Conservation (phyloP, 2,797 vertebrate species). For the Lagocephalus sceleratus region DNA sequence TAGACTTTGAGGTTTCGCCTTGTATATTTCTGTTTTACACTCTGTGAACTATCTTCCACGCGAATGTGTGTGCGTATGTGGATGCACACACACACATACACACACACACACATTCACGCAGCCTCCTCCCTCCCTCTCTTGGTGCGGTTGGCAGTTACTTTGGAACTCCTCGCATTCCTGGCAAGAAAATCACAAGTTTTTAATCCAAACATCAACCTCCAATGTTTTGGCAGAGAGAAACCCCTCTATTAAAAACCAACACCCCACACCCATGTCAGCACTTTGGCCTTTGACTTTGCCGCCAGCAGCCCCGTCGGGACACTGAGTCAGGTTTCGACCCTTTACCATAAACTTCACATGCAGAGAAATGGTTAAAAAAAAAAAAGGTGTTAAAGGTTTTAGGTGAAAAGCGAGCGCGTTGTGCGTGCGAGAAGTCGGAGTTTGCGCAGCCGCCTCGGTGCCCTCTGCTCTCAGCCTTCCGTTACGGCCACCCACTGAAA, state of each 20-base stretch:
- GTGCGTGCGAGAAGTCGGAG: too few relatives aligned
- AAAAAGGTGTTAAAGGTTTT: too few relatives aligned
- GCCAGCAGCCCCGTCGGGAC: constrained; percentile 17
- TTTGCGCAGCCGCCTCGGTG: constrained; percentile 21
- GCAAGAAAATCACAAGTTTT: constrained; percentile 64
- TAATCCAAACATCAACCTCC: constrained; percentile 67
- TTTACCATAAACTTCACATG: neutral
- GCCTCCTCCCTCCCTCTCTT: constrained; percentile 45
- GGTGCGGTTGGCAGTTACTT: constrained; percentile 66
- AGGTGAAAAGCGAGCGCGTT: too few relatives aligned
- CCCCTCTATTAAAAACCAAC: constrained; percentile 56
- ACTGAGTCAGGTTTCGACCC: too few relatives aligned
- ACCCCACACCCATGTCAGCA: neutral
- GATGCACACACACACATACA: constrained; percentile 11
- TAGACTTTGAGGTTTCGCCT: constrained; percentile 54
- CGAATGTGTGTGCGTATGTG: neutral
- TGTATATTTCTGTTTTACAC: constrained; percentile 69
- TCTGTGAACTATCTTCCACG: constrained; percentile 61
- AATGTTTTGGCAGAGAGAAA: constrained; percentile 53
- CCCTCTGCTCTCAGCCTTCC: constrained; percentile 26
- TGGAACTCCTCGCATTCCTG: constrained; percentile 73
- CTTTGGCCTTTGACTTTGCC: constrained; percentile 22
- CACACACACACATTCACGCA: constrained; percentile 21
- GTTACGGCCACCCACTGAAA: constrained; percentile 62
- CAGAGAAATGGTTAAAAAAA: neutral